Percentiles rank a stretch among this genome's conserved stretches.
Conservation (phyloP, 2,113 vertebrate species). For the Thalassarche chlororhynchos region DNA sequence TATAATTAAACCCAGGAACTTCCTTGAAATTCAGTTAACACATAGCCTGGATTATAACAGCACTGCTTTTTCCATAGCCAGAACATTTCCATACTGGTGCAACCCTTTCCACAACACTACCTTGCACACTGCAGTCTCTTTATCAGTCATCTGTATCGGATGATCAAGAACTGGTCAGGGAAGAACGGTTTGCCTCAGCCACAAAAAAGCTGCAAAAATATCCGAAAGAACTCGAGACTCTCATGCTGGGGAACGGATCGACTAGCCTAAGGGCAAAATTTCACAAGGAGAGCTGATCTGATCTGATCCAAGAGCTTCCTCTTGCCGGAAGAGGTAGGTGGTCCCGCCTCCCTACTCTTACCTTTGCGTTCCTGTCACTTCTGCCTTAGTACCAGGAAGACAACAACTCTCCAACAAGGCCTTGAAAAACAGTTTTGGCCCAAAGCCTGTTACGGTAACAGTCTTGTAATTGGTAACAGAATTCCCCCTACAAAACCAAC, state of each 20-base stretch:
- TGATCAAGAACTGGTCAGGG: neutral
- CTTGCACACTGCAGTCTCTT: accelerated
- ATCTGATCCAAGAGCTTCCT: neutral
- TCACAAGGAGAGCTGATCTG: neutral
- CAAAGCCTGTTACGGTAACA: neutral
- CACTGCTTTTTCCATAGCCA: neutral
- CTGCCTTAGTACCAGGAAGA: neutral
- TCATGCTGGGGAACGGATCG: neutral
- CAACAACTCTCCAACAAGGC: neutral
- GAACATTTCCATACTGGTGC: neutral
- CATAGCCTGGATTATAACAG: neutral
- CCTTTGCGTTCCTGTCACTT: neutral
- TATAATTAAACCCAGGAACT: neutral
- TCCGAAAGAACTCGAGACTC: neutral
- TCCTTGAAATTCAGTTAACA: neutral
- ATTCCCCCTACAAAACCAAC: accelerated
- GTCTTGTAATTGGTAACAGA: neutral
- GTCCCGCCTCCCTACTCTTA: neutral
- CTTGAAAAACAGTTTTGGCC: neutral
- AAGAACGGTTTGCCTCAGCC: neutral
- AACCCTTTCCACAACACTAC: neutral
- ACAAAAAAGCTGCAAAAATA: neutral
- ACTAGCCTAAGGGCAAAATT: neutral
- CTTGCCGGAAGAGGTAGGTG: no score
- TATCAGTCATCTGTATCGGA: neutral